Evolutionary conservation across 2,113 vertebrate species (phyloP), one percentile per base, ranked within the genome.

Genomic region (Myotis brandtii): DNA sequence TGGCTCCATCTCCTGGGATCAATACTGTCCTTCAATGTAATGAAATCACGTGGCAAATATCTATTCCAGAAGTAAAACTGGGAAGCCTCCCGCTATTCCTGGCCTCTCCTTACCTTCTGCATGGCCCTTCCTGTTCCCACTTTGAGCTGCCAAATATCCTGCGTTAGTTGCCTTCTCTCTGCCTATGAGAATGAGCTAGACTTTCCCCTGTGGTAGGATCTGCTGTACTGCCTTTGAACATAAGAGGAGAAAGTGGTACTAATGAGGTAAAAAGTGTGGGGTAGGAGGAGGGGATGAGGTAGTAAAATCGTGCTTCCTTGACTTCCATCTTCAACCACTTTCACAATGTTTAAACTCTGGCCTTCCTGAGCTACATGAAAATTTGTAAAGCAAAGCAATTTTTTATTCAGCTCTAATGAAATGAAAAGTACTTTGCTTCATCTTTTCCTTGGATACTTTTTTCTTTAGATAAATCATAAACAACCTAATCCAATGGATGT

Each of bases 391-490:
- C 76, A 87, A 89, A 92, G 48, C 17, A 52, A 25, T 50, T 66
- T 75, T 82, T 3, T 3, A 87, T 64, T 89, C 21, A 88, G 6
- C 34, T 93, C 46, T 64, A 93, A 89, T 86, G 62, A 56, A 93
- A 72, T 86, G 37, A 86, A 73, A 91, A 85, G 3, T 30, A 91
- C 27, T 50, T 54, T 12, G 67, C 46, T 95, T 93, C 82, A 18
- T 77, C 17, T 94, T 96, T 92, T 93, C 40, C 80, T 30, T 30
- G 66, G 21, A 21, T 84, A 2, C 27, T n/a, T 95, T 59, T 93
- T 86, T 86, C n/a, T 56, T 91, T 79, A 73, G 11, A 30, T 72
- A 86, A 88, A 86, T 89, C 73, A 83, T 56, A 89, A 81, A 81
- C 70, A 83, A 48, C 9, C 46, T 89, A 81, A 67, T 85, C 32